phyloP scores from a whole-genome alignment of 2,797 vertebrate genomes.

The Mergus octosetaceus region DNA sequence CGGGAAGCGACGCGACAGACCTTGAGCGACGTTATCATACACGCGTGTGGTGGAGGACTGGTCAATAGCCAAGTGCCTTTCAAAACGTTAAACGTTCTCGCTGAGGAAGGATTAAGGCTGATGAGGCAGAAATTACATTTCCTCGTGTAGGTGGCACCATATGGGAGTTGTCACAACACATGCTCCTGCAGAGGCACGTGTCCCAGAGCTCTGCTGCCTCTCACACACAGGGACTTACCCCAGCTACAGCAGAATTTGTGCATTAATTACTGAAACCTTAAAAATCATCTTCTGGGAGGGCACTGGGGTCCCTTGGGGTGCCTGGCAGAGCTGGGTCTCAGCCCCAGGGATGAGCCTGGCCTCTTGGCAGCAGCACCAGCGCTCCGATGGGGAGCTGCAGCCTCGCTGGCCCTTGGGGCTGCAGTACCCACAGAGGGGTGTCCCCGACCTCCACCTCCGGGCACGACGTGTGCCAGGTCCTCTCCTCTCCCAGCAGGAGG shows the following conservation, averaged over 20 bases:
- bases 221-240: not conserved
- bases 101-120: not conserved
- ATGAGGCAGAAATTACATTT: not conserved
- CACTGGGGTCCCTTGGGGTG: accelerated
- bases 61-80: not conserved
- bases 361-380: not conserved
- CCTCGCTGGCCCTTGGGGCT: accelerated
- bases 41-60: not conserved
- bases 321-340: not conserved
- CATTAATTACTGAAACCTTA: not conserved
- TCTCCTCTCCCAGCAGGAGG: not conserved
- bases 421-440: not conserved
- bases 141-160: conserved; percentile 9
- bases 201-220: not conserved
- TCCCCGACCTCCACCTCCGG: not conserved
- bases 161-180: conserved; percentile 27
- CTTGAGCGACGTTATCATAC: not conserved
- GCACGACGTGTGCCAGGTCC: accelerated
- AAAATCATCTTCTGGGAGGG: not conserved
- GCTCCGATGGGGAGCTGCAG: not conserved
- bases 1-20: not conserved
- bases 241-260: not conserved
- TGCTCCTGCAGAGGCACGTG: not conserved
- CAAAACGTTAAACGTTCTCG: accelerated
- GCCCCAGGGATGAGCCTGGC: not conserved